Base-by-base conservation (phyloP, 1,140 invertebrate species). In the Panagrolaimus sp. region DNA sequence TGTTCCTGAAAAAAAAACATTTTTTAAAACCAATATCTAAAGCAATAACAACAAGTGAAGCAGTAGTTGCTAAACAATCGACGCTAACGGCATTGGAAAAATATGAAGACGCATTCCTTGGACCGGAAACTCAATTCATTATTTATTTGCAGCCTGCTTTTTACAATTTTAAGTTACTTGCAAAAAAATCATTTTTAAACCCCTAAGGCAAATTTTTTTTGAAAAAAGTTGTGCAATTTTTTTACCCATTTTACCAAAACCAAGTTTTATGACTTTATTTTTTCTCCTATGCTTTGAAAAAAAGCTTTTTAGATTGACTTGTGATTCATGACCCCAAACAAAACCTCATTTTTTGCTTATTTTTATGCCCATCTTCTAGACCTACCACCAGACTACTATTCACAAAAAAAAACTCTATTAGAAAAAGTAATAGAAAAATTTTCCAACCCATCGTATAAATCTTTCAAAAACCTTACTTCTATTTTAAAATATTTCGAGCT, bases 1-100 rank as follows among this genome's bases (percentile, higher is more conserved):
- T 87, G 86, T 83, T 93, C 91, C 9, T 90, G 65, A 72, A 75
- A 68, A 13, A 25, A 68, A 57, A 73, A 42, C 31, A 5, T 68
- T 57, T 57, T 20, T 57, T 27, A 57, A 57, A 57, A 57, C 14
- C 47, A 14, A 20, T 57, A 57, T 57, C 51, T n/a, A n/a, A 20
- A 57, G 27, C 8, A 20, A 25, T 57, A 11, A 11, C 11, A 57
- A 57, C 13, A 27, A 57, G 20, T 27, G 51, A 57, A 27, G 20
- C 51, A 57, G n/a, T n/a, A n/a, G 27, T 57, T 57, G 11, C 51
- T 16, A 25, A 57, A 27, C 51, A 57, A 57, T 27, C 51, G 11
- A 57, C 51, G 27, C 51, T 20, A 20, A 57, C 20, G 51, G 9
- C 51, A 57, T 20, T 57, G 14, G 20, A 57, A 16, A 57, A 25